phyloP scores from a whole-genome alignment of 2,888 invertebrate species.

The Hydroisotoma schaefferi region DNA sequence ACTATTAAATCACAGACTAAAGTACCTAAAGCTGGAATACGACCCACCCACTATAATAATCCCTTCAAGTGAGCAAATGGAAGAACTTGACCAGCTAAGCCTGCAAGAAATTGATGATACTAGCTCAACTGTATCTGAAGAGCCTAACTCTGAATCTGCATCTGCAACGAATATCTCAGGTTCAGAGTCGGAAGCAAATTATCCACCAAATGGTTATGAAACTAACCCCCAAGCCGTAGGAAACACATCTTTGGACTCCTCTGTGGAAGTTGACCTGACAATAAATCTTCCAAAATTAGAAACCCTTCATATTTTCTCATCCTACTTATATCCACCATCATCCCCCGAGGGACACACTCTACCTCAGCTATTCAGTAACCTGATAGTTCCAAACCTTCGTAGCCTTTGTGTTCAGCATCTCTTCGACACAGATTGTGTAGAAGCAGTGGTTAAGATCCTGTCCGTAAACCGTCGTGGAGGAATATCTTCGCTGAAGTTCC shows the following conservation, averaged over 20 bases:
- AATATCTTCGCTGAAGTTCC: constrained; percentile 29
- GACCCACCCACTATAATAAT: neutral
- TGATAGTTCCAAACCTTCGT: constrained; percentile 18
- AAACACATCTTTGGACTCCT: no score
- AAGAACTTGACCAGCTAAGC: neutral
- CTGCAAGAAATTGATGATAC: neutral
- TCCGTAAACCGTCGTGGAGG: constrained; percentile 8
- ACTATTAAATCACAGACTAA: constrained; percentile 4
- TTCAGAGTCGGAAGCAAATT: no score
- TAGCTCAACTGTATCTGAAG: neutral
- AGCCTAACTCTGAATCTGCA: no score
- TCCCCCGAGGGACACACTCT: constrained; percentile 6
- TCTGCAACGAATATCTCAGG: no score
- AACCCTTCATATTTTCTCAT: constrained; percentile 31
- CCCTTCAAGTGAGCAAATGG: neutral
- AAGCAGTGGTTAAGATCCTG: constrained; percentile 19
- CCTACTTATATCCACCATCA: constrained; percentile 25
- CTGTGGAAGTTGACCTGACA: no score
- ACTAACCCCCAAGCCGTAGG: no score
- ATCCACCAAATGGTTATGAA: no score
- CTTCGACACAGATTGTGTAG: constrained; percentile 31
- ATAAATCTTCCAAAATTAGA: constrained; percentile 16
- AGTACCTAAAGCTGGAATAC: constrained; percentile 9
- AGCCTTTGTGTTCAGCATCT: constrained; percentile 28
- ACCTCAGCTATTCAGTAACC: constrained; percentile 13